Percentiles rank a stretch among this genome's conserved stretches.
phyloP scores from a whole-genome alignment of 2,113 vertebrate genomes.

The Centrocercus urophasianus region DNA sequence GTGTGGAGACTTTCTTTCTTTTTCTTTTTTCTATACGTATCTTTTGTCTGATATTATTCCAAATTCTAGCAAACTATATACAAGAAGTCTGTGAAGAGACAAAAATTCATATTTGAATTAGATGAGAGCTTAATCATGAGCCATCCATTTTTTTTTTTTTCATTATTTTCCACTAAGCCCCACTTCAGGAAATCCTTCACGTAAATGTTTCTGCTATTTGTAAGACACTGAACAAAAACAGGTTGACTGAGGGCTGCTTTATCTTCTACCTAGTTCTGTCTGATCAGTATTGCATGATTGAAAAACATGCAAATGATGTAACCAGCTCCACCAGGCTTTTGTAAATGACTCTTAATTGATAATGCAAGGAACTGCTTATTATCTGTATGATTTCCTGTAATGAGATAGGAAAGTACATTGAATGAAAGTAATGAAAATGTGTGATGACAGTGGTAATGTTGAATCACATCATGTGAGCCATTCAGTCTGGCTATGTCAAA shows the following conservation, averaged over 20 bases:
- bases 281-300: not conserved
- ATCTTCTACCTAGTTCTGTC: not conserved
- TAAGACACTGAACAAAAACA: not conserved
- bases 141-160: not conserved
- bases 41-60: not conserved
- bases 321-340: not conserved
- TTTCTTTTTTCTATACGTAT: not conserved
- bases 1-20: not conserved
- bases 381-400: not conserved
- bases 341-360: not conserved
- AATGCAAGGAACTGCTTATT: too few species aligned
- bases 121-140: not conserved
- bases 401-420: not conserved
- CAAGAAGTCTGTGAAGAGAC: not conserved
- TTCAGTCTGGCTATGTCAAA: fast-evolving
- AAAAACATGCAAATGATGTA: not conserved
- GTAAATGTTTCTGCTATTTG: not conserved
- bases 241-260: not conserved
- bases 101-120: not conserved
- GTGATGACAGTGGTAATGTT: not conserved
- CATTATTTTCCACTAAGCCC: not conserved
- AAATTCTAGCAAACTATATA: not conserved
- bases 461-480: not conserved
- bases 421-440: not conserved
- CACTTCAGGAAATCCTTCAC: not conserved